Base-by-base conservation (phyloP, 2,113 vertebrate species). In the Copsychus sechellarum region DNA sequence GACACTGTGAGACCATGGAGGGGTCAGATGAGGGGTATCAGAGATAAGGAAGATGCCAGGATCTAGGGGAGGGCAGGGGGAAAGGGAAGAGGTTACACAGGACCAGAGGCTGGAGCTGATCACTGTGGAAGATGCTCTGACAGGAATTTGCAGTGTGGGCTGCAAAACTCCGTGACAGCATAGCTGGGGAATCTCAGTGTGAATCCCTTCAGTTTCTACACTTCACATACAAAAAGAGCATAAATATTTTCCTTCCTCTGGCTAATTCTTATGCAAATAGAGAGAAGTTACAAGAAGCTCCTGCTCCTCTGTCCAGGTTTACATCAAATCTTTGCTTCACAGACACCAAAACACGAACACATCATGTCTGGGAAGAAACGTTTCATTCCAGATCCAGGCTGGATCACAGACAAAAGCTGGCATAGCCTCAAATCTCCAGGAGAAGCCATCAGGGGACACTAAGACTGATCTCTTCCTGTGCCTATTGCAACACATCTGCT, bases 401-500 rank as follows among this genome's bases (percentile, higher is more conserved):
- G 90, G 73, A 91, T 80, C 43, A 64, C 11, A 62, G 40, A 60
- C 1, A 10, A 71, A 85, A 67, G 25, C 79, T 90, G 86, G 88
- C 82, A 88, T 25, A 43, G 64, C 76, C 84, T 81, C 92, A 90
- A 45, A 51, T 83, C 69, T 79, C 76, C 88, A 83, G 67, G 36
- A 96, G 95, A 96, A 92, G 72, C 85, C 92, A 90, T 70, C 86
- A 74, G 56, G 88, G n/a, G 69, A 91, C 87, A 76, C 56, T 20
- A 64, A 90, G 43, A 86, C 85, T 43, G 60, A 93, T 78, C 51
- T 81, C 66, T 83, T 92, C 90, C 92, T 88, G 80, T 90, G 93
- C 43, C 77, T 95, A 16, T 92, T 92, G 96, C 95, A 95, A 94
- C 91, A 95, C 72, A 90, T 93, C 54, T 87, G 88, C 64, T 81